Base-by-base conservation (phyloP, 2,888 invertebrate species). In the Drosophila pseudotakahashii region DNA sequence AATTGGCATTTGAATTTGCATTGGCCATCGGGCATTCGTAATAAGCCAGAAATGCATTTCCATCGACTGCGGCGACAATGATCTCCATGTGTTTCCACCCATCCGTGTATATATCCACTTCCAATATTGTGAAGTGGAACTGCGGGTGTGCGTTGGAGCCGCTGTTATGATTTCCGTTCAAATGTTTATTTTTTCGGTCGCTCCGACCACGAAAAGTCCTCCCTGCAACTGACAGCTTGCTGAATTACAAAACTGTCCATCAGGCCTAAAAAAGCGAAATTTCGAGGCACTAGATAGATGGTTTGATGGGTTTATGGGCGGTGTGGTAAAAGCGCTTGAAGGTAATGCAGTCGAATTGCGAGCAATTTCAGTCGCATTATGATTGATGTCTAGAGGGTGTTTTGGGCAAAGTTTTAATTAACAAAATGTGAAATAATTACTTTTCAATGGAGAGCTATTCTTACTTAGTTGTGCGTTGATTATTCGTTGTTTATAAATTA, bases 1-100 rank as follows among this genome's bases (percentile, higher is more conserved):
- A 52, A 30, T 44, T 61, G 42, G 45, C 53, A 53, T 61, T 58
- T 63, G 23, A 32, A 57, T 70, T 71, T 71, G 57, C 59, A 71
- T 72, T 51, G 58, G 58, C 47, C 70, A 45, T 26, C 48, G 57
- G 32, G 41, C 45, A 30, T n/a, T 47, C 61, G 42, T 62, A 67
- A 67, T 67, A 62, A 62, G 67, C 54, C 36, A 36, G 52, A 11
- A 53, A 63, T 53, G 67, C 55, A 52, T 41, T 59, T 57, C 34
- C 55, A 72, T 60, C 51, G 41, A 42, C 42, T 42, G 67, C 41
- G 44, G 58, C 55, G 54, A 66, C 72, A 73, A 72, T 72, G 73
- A 73, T 70, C 55, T 70, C 50, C 48, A 63, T 69, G 53, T 59
- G 51, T 48, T 19, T 45, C 26, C 26, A 5, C 44, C 34, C 34